Conservation (phyloP, 2,113 vertebrate genomes). For the Artemisiospiza belli region DNA sequence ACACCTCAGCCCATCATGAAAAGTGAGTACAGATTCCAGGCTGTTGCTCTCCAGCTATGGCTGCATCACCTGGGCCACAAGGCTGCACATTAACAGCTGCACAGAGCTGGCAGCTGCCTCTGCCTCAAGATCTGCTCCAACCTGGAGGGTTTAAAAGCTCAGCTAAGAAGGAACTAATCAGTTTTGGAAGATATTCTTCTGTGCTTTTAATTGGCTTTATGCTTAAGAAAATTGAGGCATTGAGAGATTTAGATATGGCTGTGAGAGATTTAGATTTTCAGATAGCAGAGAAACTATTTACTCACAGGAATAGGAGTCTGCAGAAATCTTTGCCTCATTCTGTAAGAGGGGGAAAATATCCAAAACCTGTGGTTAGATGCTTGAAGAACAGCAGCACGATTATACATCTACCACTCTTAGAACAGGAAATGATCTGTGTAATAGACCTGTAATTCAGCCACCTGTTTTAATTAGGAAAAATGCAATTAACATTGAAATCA, state of each 20-base stretch:
- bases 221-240: not conserved
- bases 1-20: not conserved
- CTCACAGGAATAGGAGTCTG: not conserved
- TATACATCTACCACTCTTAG: not conserved
- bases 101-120: not conserved
- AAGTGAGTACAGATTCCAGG: not conserved
- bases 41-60: not conserved
- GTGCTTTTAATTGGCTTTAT: not conserved
- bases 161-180: not conserved
- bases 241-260: not conserved
- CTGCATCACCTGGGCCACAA: not conserved
- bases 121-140: not conserved
- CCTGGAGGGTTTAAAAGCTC: not conserved
- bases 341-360: not conserved
- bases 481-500: constrained; percentile 28
- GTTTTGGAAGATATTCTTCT: not conserved
- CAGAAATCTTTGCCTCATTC: not conserved
- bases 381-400: not conserved
- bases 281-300: not conserved
- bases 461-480: constrained; percentile 25
- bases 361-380: not conserved
- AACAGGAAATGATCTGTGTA: constrained; percentile 41
- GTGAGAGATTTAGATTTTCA: not conserved
- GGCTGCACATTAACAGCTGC: not conserved
- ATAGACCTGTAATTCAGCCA: constrained; percentile 10